Conservation (phyloP, 2,113 vertebrate species). For the Machaerirhynchus nigripectus region DNA sequence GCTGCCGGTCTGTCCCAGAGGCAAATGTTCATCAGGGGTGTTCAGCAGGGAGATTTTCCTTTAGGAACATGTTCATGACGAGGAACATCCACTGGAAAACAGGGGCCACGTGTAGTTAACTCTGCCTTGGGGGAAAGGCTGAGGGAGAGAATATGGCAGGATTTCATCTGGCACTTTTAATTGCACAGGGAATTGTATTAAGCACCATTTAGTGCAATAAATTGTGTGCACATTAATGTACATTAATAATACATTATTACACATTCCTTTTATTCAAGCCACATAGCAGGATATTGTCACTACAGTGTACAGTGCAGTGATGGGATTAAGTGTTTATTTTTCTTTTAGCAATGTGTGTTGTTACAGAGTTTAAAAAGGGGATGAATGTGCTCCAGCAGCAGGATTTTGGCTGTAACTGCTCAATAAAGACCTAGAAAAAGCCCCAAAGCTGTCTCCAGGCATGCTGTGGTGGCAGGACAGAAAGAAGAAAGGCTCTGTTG, state of each 20-base stretch:
- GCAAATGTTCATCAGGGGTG: not conserved
- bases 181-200: not conserved
- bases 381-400: not conserved
- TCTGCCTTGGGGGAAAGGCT: not conserved
- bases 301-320: not conserved
- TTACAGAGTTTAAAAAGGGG: not conserved
- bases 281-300: not conserved
- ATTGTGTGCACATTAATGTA: not conserved
- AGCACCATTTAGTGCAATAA: not conserved
- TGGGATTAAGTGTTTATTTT: not conserved
- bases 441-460: not conserved
- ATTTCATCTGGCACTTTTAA: not conserved
- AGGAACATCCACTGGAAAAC: not conserved
- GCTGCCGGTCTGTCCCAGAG: not conserved
- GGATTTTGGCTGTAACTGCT: not conserved
- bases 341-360: not conserved
- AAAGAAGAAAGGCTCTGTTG: not conserved
- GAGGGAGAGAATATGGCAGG: not conserved
- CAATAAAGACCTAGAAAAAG: not conserved
- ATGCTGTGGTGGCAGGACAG: not conserved
- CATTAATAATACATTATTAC: not conserved
- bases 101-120: accelerated
- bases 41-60: not conserved
- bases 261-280: not conserved
- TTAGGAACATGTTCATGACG: accelerated